Percentiles rank a stretch among this genome's conserved stretches.
phyloP scores from a whole-genome alignment of 2,888 invertebrate species.

The Frankliniella intonsa region DNA sequence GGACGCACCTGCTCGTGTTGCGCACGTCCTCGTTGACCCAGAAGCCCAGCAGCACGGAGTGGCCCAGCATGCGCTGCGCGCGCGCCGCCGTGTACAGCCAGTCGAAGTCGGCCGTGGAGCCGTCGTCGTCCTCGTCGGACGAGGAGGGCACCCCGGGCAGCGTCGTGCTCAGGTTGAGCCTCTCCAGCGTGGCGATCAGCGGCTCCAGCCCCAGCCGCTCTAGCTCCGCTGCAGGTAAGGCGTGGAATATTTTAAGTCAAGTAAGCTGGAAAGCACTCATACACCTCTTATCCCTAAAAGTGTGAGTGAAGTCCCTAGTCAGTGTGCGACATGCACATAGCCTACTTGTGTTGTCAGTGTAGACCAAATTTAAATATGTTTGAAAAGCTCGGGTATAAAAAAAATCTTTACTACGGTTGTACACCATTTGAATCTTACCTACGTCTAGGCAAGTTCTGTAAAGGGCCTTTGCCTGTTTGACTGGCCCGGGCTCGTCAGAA shows the following conservation, averaged over 20 bases:
- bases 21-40: slow-evolving; percentile 62
- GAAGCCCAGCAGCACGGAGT: slow-evolving; percentile 58
- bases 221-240: slow-evolving; percentile 48
- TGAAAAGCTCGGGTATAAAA: too few species aligned
- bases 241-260: too few species aligned
- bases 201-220: slow-evolving; percentile 62
- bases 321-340: too few species aligned
- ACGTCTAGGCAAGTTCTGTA: slow-evolving; percentile 63
- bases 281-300: background rate
- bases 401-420: too few species aligned
- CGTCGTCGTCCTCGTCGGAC: slow-evolving; percentile 53
- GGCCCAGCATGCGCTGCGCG: slow-evolving; percentile 52
- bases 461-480: slow-evolving; percentile 54
- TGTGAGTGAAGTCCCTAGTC: slow-evolving; percentile 27
- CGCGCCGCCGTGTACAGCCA: slow-evolving; percentile 54
- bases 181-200: slow-evolving; percentile 53
- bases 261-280: too few species aligned
- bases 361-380: too few species aligned
- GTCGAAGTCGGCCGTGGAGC: slow-evolving; percentile 48
- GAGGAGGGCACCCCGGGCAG: background rate
- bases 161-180: slow-evolving; percentile 47
- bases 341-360: too few species aligned
- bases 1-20: slow-evolving; percentile 51
- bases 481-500: slow-evolving; percentile 41
- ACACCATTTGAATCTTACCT: slow-evolving; percentile 47